Evolutionary conservation across 2,113 vertebrate species (phyloP).

Genomic region (Colossoma macropomum): DNA sequence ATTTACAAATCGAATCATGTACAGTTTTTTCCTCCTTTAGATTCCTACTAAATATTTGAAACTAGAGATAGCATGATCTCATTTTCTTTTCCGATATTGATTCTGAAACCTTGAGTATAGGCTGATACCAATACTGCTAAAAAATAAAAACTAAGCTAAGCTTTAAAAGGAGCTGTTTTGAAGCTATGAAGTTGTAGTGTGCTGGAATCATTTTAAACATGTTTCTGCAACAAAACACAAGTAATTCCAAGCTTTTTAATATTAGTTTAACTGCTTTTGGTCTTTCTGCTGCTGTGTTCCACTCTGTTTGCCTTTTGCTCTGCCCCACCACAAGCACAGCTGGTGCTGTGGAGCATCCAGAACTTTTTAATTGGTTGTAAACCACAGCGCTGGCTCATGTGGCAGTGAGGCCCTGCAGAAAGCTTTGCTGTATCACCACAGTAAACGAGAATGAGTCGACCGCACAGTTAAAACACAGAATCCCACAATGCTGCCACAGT

Average conservation of each 20-base stretch:
- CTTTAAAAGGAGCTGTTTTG: too few relatives aligned
- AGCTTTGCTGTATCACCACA: constrained; percentile 26
- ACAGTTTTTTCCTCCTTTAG: too few relatives aligned
- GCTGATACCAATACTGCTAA: too few relatives aligned
- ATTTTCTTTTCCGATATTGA: too few relatives aligned
- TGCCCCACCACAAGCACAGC: constrained; percentile 20
- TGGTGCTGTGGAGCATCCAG: constrained; percentile 29
- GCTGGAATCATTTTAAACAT: too few relatives aligned
- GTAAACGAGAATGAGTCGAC: neutral
- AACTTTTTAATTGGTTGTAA: constrained; percentile 45
- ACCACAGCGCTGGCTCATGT: constrained; percentile 35
- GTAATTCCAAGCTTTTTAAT: neutral
- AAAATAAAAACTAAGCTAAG: too few relatives aligned
- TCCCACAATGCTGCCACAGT: constrained; percentile 40
- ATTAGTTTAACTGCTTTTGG: neutral
- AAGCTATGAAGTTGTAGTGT: too few relatives aligned
- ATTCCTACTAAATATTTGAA: too few relatives aligned
- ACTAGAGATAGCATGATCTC: too few relatives aligned
- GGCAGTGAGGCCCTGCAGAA: constrained; percentile 4
- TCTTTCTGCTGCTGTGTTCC: constrained; percentile 13
- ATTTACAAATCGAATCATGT: too few relatives aligned
- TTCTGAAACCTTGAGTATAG: too few relatives aligned
- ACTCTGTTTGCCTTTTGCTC: constrained; percentile 26
- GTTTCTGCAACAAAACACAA: neutral
- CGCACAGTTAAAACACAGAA: constrained; percentile 8